Percentiles rank a stretch among this genome's conserved stretches.
Evolutionary conservation across 2,888 invertebrate species (phyloP).

Genomic region (Nycteola revayana): DNA sequence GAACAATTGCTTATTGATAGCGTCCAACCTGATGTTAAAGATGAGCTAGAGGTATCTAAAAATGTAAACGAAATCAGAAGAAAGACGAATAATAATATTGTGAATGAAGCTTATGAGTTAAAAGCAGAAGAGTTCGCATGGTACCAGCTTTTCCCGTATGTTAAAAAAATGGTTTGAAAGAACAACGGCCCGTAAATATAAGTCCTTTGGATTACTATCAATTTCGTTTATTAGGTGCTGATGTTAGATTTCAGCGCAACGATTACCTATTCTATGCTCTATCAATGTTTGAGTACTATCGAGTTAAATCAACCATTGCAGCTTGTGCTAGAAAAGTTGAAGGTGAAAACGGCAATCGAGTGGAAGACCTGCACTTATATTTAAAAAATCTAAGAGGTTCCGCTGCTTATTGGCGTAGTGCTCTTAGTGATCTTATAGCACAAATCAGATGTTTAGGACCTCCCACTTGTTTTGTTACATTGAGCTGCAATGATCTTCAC

Average conservation of each 20-base stretch:
- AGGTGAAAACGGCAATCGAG: background rate
- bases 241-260: background rate
- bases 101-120: constrained; percentile 21
- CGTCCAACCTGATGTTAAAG: constrained; percentile 2
- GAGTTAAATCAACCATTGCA: background rate
- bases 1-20: no score
- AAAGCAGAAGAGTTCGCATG: constrained; percentile 1
- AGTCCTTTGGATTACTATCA: constrained; percentile 1
- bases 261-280: constrained; percentile 2
- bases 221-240: background rate
- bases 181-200: background rate
- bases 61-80: constrained; percentile 7
- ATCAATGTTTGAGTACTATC: background rate
- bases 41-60: constrained; percentile 3
- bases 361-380: background rate
- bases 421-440: background rate
- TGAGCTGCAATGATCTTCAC: constrained; percentile 3
- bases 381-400: constrained; percentile 1
- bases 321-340: background rate
- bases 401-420: background rate
- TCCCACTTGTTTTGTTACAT: constrained; percentile 1
- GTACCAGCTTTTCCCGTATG: background rate
- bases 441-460: constrained; percentile 2
- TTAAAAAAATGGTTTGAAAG: background rate
- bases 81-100: constrained; percentile 28